Conservation (phyloP, 2,113 vertebrate species). For the Neotragus pygmaeus region DNA sequence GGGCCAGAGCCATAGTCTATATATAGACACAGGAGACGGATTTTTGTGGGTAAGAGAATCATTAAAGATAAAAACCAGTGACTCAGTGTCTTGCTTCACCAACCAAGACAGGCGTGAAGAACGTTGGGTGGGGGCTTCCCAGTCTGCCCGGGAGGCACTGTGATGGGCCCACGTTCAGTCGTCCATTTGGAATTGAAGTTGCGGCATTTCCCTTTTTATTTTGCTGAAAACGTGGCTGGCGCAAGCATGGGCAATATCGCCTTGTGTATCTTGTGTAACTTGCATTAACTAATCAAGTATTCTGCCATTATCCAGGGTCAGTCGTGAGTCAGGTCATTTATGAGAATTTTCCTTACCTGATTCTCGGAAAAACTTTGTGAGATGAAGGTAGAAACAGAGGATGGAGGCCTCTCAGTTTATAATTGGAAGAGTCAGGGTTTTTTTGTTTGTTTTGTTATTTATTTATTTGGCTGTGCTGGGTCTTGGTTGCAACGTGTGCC, state of each 20-base stretch:
- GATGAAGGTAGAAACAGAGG: not conserved
- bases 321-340: accelerated
- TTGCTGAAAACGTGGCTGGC: not conserved
- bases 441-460: not conserved
- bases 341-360: not conserved
- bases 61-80: not conserved
- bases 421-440: accelerated
- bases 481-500: not conserved
- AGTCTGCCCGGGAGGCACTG: accelerated
- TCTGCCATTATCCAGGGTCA: accelerated
- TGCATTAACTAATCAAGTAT: accelerated
- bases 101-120: not conserved
- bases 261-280: not conserved
- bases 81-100: not conserved
- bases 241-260: accelerated
- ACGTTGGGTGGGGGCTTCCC: accelerated
- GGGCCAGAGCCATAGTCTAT: accelerated
- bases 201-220: not conserved
- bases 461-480: not conserved
- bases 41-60: not conserved
- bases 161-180: accelerated
- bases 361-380: not conserved
- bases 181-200: not conserved
- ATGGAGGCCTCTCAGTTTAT: too few relatives aligned
- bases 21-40: accelerated